These are phyloP conservation scores for Chiropotes sagulatus DNA, from an alignment of 2,797 vertebrate genomes.

Conservation along the genomic window DNA sequence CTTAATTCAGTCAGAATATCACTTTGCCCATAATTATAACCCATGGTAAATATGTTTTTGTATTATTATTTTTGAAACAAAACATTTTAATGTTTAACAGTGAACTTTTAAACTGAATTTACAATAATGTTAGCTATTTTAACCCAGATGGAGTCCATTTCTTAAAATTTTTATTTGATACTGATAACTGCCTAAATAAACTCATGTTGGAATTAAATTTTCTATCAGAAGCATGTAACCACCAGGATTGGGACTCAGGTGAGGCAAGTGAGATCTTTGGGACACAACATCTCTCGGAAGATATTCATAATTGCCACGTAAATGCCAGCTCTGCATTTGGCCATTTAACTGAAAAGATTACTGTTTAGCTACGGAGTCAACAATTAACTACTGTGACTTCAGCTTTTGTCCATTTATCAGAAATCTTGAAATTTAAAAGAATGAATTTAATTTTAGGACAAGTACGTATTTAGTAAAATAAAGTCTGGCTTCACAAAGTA, in stretches of 20 bases:
- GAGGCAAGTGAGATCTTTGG: background rate
- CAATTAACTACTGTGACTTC: background rate
- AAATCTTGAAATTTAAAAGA: background rate
- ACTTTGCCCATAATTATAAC: background rate
- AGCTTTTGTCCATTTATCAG: background rate
- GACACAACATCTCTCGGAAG: background rate
- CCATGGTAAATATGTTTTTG: rapidly evolving
- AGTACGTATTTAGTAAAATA: background rate
- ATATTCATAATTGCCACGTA: background rate
- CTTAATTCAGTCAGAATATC: background rate
- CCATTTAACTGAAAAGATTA: background rate
- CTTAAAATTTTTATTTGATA: background rate
- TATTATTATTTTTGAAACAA: background rate
- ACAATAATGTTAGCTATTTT: background rate
- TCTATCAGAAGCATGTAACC: background rate
- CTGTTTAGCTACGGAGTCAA: background rate
- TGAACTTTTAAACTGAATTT: background rate
- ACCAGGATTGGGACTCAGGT: background rate
- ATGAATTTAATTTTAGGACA: background rate
- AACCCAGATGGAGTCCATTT: background rate
- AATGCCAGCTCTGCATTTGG: background rate
- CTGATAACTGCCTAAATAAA: background rate
- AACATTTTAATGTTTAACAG: background rate
- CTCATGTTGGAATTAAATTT: background rate
- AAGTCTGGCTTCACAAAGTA: background rate